Base-by-base conservation (phyloP, 2,888 invertebrate species). In the Ramazzottius varieornatus region DNA sequence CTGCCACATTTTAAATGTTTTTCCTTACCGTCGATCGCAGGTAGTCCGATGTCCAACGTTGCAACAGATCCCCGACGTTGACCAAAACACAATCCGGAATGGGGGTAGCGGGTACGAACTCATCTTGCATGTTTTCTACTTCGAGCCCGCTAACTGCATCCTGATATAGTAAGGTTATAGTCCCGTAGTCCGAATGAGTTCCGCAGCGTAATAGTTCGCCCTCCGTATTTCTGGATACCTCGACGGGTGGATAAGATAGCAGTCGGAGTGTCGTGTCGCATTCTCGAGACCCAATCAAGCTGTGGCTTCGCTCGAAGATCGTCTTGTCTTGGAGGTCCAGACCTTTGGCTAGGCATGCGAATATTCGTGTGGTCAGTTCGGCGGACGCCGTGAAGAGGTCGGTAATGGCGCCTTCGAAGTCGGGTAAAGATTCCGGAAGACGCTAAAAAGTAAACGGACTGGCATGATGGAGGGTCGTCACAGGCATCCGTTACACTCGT, bases 1-100 rank as follows among this genome's bases (percentile, higher is more conserved):
- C 40, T 8, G 8, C 8, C 20, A 20, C 8, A 13, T 20, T 40
- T 40, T n/a, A 54, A 54, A 54, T 34, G 46, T 4, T 20, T 4
- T 24, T 4, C 24, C 67, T 65, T 68, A 72, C 71, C 4, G 71
- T 71, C 1, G 73, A 72, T 8, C 69, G 66, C 8, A 73, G 68
- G 64, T 65, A 46, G 64, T 72, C 72, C 1, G 70, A 64, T 1
- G 73, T 72, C 73, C 73, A 73, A 63, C 71, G 65, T 67, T 73
- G 72, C 70, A 73, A 68, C 29, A 71, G 65, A 63, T 72, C 72
- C 1, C 70, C 72, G 16, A 72, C 69, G 46, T 72, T 72, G 29
- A 73, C 68, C 13, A 73, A 65, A 1, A 72, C 68, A 1, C 73
- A 70, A 16, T 68, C 71, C 0, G 69, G 69, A 20, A 73, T 70